Evolutionary conservation across 2,888 invertebrate species (phyloP).

Genomic region (Incurvaria masculella): DNA sequence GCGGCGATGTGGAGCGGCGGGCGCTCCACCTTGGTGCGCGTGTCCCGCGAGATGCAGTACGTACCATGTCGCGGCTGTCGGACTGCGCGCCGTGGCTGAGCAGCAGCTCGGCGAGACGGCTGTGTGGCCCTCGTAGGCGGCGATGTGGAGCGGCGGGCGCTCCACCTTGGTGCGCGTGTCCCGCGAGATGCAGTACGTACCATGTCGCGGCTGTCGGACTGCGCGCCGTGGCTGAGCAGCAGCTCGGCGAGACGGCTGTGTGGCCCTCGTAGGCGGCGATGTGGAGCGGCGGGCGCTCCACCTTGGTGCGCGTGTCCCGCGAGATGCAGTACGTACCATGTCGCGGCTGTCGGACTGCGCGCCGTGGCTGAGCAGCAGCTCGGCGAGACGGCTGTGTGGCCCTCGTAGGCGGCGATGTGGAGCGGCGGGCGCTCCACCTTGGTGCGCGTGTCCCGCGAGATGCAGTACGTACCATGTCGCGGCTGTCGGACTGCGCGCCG

Average conservation of each 20-base stretch:
- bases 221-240: constrained; percentile 52
- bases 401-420: constrained; percentile 85
- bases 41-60: too few species aligned
- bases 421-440: constrained; percentile 76
- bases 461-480: too few species aligned
- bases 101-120: constrained; percentile 73
- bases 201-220: constrained; percentile 19
- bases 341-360: constrained; percentile 24
- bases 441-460: too few species aligned
- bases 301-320: too few species aligned
- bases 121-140: constrained; percentile 79
- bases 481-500: constrained; percentile 28
- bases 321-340: too few species aligned
- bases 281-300: constrained; percentile 86
- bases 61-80: constrained; percentile 17
- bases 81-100: constrained; percentile 30
- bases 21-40: constrained; percentile 52
- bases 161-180: constrained; percentile 36
- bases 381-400: constrained; percentile 73
- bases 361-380: constrained; percentile 57
- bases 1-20: constrained; percentile 90
- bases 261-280: constrained; percentile 86
- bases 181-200: too few species aligned
- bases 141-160: constrained; percentile 87
- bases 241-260: constrained; percentile 67